These are phyloP conservation scores for Setipinna tenuifilis DNA, from an alignment of 2,797 vertebrate species.

Conservation along the genomic window DNA sequence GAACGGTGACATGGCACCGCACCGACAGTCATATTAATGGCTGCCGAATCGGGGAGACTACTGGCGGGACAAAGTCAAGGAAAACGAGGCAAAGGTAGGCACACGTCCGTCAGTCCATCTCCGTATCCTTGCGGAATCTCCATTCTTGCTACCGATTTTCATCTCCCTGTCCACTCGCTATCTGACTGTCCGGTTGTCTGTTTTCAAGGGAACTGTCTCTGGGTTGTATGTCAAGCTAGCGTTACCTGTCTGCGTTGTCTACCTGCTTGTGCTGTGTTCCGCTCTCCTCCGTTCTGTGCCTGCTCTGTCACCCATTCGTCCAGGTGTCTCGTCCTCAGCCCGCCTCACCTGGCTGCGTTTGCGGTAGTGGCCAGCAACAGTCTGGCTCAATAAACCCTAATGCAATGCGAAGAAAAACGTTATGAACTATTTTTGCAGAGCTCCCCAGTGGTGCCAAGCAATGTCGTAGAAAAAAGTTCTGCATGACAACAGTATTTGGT, in stretches of 20 bases:
- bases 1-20: conserved; percentile 83
- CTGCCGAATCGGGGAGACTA: conserved; percentile 86
- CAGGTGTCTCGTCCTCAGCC: neutral
- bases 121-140: conserved; percentile 77
- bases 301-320: conserved; percentile 20
- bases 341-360: conserved; percentile 13
- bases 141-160: conserved; percentile 72
- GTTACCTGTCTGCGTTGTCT: conserved; percentile 38
- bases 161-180: conserved; percentile 70
- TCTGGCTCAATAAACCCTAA: neutral
- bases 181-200: conserved; percentile 56
- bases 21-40: conserved; percentile 84
- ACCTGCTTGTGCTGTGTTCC: conserved; percentile 42
- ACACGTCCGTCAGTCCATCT: conserved; percentile 75
- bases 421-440: neutral
- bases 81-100: conserved; percentile 86
- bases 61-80: conserved; percentile 82
- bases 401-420: neutral
- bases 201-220: conserved; percentile 56
- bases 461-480: neutral
- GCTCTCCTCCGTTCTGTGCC: conserved; percentile 40
- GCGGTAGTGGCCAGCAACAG: neutral
- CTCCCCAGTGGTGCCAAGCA: neutral
- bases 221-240: conserved; percentile 35
- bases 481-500: neutral